Base-by-base conservation (phyloP, 2,888 invertebrate genomes). In the Chaetoderma sp. region DNA sequence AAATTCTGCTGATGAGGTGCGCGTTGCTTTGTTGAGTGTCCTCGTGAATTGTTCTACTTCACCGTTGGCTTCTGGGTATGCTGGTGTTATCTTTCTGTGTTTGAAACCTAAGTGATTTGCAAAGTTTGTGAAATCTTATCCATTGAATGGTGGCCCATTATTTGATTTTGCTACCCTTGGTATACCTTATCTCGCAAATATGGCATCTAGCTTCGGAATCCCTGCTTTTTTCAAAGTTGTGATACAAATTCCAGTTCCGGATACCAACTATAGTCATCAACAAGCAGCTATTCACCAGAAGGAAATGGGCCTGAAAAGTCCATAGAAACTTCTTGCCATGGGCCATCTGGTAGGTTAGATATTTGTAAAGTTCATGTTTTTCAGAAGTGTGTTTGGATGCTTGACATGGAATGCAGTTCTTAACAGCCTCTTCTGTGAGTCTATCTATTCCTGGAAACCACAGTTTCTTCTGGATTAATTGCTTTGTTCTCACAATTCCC, bases 91-190 rank as follows among this genome's bases (percentile, higher is more conserved):
- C 21, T 47, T 47, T 6, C 25, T n/a, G 55, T 66, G 65, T 36
- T 56, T 16, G 39, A 63, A 68, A 4, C 63, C 63, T 6, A 47
- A n/a, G 27, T 56, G 25, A 8, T 42, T 27, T 2, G 57, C 56
- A 36, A 62, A 68, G 30, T 66, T 30, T 8, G 8, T 16, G 45
- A 68, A 68, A n/a, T 66, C 47, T n/a, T 21, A 6, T 16, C 64
- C 47, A 10, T 64, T 27, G 54, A 62, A 65, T 36, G 61, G 47
- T 18, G 47, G 10, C 6, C 47, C 47, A 18, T 47, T 47, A 18
- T 47, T 23, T 8, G 47, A 13, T 60, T 13, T 45, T 21, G 10
- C 61, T 54, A 32, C 21, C 16, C 62, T 65, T 8, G 61, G 65
- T 8, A 57, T 56, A 27, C 61, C 49, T 8, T 44, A 32, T 2